These are phyloP conservation scores for Sepiola atlantica DNA, from an alignment of 2,888 invertebrate species.

Conservation along the genomic window DNA sequence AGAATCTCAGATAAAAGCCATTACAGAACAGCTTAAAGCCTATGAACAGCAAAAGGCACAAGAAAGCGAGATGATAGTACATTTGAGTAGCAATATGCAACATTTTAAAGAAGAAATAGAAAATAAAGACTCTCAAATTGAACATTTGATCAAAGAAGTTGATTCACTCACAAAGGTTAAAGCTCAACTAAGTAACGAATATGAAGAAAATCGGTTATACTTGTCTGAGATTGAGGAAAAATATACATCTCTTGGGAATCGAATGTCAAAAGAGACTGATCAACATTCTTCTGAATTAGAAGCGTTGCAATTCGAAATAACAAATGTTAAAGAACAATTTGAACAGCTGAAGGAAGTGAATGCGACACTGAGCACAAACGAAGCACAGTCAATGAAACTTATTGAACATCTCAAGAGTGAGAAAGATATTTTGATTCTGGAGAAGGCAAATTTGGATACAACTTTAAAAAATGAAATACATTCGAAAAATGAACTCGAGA, in stretches of 20 bases:
- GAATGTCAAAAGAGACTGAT: background rate
- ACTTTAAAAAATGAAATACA: slow-evolving; percentile 42
- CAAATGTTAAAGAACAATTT: background rate
- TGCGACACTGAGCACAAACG: background rate
- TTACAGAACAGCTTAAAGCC: background rate
- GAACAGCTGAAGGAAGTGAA: background rate
- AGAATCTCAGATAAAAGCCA: background rate
- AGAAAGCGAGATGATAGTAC: background rate
- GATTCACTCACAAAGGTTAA: background rate
- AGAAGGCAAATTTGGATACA: slow-evolving; percentile 1
- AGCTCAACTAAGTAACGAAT: background rate
- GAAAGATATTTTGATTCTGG: slow-evolving; percentile 38
- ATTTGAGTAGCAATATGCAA: background rate
- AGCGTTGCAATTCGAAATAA: background rate
- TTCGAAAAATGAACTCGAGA: background rate
- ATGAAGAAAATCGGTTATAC: background rate
- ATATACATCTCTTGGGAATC: background rate
- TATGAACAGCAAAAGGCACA: background rate
- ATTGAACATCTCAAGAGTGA: slow-evolving; percentile 44
- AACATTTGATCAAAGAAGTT: background rate
- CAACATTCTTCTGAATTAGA: background rate
- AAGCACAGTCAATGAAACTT: slow-evolving; percentile 25
- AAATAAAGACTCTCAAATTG: background rate
- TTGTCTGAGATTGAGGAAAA: background rate
- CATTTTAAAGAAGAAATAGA: background rate